These are phyloP conservation scores for Polylopha cassiicola DNA, from an alignment of 2,888 invertebrate species.

Conservation along the genomic window DNA sequence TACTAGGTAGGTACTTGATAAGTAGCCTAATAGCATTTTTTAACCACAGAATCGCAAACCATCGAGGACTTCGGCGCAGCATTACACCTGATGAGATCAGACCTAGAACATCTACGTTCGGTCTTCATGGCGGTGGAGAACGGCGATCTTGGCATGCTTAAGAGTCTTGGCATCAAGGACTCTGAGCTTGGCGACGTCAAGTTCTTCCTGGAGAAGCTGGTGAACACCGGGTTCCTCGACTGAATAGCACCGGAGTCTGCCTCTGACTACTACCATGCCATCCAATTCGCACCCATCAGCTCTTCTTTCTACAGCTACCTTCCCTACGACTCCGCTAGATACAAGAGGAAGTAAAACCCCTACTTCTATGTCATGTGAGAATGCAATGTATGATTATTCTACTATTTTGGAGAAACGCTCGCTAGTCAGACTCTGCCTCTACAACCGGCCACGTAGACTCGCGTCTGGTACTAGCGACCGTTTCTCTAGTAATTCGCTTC, in stretches of 20 bases:
- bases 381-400: constrained; percentile 32
- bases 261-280: constrained; percentile 83
- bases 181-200: constrained; percentile 96
- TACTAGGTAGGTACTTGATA: neutral
- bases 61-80: constrained; percentile 96
- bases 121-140: constrained; percentile 98
- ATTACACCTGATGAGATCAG: constrained; percentile 89
- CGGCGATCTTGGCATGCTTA: constrained; percentile 95
- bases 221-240: constrained; percentile 96
- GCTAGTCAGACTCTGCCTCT: constrained; percentile 38
- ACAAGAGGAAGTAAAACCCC: constrained; percentile 54
- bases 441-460: constrained; percentile 68
- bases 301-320: constrained; percentile 85
- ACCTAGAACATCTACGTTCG: constrained; percentile 93
- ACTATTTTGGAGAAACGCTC: constrained; percentile 29
- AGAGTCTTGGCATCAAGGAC: constrained; percentile 95
- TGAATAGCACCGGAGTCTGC: constrained; percentile 86
- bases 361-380: constrained; percentile 39
- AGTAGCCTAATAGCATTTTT: neutral
- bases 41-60: constrained; percentile 89
- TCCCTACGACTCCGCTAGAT: constrained; percentile 75
- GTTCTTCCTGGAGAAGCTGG: constrained; percentile 96
- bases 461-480: constrained; percentile 37
- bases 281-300: constrained; percentile 82
- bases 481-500: constrained; percentile 28